phyloP scores from a whole-genome alignment of 2,797 vertebrate genomes.

The Novumbra hubbsi region DNA sequence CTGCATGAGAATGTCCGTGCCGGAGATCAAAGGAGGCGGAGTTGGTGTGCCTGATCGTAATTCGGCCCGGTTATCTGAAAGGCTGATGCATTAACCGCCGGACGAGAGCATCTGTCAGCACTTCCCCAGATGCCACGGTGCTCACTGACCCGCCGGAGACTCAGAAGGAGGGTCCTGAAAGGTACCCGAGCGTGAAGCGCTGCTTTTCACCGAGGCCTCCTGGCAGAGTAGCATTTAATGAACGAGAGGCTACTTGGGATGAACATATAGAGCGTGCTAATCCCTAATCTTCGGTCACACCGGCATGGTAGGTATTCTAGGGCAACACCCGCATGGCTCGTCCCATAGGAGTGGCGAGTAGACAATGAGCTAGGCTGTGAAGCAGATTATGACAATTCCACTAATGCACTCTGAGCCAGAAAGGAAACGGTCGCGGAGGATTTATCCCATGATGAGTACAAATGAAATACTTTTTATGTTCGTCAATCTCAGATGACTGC shows the following conservation, averaged over 20 bases:
- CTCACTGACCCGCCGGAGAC: constrained; percentile 3
- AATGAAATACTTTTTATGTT: not conserved
- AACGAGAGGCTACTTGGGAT: not conserved
- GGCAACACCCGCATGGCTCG: not conserved
- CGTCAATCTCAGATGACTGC: too few relatives aligned
- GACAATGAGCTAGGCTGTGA: not conserved
- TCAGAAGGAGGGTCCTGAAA: not conserved
- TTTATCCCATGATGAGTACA: not conserved
- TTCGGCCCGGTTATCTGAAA: constrained; percentile 64
- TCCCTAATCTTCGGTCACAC: constrained; percentile 16
- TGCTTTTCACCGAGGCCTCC: not conserved
- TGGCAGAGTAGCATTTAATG: not conserved
- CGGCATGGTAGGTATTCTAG: constrained; percentile 14
- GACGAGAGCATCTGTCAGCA: constrained; percentile 55
- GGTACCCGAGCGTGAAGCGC: not conserved
- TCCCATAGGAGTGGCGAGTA: not conserved
- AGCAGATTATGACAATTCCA: not conserved
- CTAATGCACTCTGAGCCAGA: not conserved
- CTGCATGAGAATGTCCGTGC: not conserved
- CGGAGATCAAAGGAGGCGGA: constrained; percentile 51
- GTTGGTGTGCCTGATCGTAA: constrained; percentile 17
- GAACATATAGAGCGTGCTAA: not conserved
- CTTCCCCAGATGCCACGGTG: constrained; percentile 24
- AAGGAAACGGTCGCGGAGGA: not conserved
- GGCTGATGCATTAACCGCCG: constrained; percentile 39